A percentile compares a stretch with the other conserved stretches of the same genome.
phyloP scores from a whole-genome alignment of 2,113 vertebrate genomes.

The Puffinus mauretanicus region DNA sequence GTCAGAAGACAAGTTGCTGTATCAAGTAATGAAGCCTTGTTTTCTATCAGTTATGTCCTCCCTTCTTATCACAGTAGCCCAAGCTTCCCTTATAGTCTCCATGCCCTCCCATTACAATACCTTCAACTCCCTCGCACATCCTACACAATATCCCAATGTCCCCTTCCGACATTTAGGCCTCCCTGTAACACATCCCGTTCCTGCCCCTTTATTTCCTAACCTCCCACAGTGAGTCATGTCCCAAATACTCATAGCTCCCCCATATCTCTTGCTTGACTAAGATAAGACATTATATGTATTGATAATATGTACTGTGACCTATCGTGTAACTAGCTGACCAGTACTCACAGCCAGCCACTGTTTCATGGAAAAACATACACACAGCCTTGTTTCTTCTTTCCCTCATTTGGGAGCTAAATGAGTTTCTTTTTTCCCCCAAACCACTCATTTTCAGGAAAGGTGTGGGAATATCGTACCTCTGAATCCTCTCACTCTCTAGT shows the following conservation, averaged over 20 bases:
- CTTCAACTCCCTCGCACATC: not conserved
- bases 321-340: not conserved
- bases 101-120: not conserved
- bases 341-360: not conserved
- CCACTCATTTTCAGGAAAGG: not conserved
- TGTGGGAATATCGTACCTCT: not conserved
- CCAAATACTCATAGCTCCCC: not conserved
- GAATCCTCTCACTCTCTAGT: not conserved
- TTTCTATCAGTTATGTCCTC: not conserved
- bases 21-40: not conserved
- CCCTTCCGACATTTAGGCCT: not conserved
- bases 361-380: not conserved
- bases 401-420: not conserved
- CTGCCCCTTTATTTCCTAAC: not conserved
- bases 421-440: not conserved
- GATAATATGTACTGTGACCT: not conserved
- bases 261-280: conserved; percentile 6
- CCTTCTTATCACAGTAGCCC: not conserved
- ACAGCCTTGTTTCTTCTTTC: not conserved
- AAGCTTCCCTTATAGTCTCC: not conserved
- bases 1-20: not conserved
- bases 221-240: not conserved
- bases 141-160: not conserved
- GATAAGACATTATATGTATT: not conserved
- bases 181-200: not conserved